Base-by-base conservation (phyloP, 2,113 vertebrate genomes). In the Saimiri boliviensis region DNA sequence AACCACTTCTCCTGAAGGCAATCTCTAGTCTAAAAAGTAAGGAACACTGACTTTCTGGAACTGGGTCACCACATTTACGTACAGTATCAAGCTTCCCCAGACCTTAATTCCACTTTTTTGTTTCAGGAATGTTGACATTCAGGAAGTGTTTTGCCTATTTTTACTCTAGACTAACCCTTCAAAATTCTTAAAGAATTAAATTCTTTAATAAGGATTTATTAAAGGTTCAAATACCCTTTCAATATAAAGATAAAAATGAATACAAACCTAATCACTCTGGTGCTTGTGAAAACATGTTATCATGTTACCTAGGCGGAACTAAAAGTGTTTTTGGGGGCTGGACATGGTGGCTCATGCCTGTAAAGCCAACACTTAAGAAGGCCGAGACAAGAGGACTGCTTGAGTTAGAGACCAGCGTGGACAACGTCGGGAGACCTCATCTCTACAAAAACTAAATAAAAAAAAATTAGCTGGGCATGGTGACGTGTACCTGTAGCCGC, bases 201-300 rank as follows among this genome's bases (percentile, higher is more conserved):
- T 8, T n/a, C 16, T 76, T 88, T 49, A 20, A 80, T 68, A 47
- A 52, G 13, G 11, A 92, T 58, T 37, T 52, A 94, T 5, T 40
- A 13, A 96, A 80, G 54, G 21, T 60, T 92, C 54, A 77, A 77
- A 71, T 45, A 71, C 27, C 8, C 86, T 74, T 80, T 66, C 40
- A 84, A 54, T 16, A 74, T 37, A 93, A 94, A 94, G 21, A 87
- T 35, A 86, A 23, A 96, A 84, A 86, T 76, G 30, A 85, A 81
- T 63, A 80, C 6, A 80, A 49, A 68, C 49, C 73, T 70, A 47
- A 85, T 63, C 40, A 17, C 56, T 12, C 16, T 68, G 68, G 58
- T 35, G 14, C 82, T 25, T 85, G 5, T 30, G 82, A 95, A 86
- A 94, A 84, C 35, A 70, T 25, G 32, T 42, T 3, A 60, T 40